Percentiles rank a stretch among this genome's conserved stretches.
These are phyloP conservation scores for Astur gentilis DNA, from an alignment of 2,113 vertebrate genomes.

Conservation along the genomic window DNA sequence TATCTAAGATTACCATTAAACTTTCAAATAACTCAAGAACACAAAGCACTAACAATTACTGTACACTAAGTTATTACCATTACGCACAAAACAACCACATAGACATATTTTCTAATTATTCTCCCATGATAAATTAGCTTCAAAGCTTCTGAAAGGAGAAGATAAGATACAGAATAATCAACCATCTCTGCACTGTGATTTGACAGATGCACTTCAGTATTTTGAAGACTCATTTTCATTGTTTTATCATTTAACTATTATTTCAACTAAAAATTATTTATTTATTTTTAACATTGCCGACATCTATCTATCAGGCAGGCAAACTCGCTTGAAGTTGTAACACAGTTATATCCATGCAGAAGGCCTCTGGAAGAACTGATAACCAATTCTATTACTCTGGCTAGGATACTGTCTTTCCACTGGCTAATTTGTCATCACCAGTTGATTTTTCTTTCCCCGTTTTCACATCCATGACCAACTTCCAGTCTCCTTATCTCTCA, in stretches of 20 bases:
- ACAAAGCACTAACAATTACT: neutral
- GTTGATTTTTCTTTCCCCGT: neutral
- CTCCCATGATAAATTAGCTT: neutral
- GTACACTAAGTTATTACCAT: neutral
- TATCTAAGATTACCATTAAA: neutral
- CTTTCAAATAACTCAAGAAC: neutral
- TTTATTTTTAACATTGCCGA: neutral
- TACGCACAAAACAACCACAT: neutral
- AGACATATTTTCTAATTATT: neutral
- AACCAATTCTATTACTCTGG: neutral
- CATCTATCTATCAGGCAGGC: neutral
- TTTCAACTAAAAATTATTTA: neutral
- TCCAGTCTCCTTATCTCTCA: neutral
- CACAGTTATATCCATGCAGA: neutral
- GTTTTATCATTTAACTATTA: neutral
- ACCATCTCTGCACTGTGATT: neutral
- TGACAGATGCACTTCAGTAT: neutral
- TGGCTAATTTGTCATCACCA: neutral
- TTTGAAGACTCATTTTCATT: neutral
- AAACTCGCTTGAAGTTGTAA: neutral
- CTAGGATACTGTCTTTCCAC: neutral
- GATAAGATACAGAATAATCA: neutral
- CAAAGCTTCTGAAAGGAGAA: neutral
- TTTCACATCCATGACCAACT: neutral
- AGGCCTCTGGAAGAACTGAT: neutral